Evolutionary conservation across 2,888 invertebrate genomes (phyloP).

Genomic region (Tromatobia lineatoria): DNA sequence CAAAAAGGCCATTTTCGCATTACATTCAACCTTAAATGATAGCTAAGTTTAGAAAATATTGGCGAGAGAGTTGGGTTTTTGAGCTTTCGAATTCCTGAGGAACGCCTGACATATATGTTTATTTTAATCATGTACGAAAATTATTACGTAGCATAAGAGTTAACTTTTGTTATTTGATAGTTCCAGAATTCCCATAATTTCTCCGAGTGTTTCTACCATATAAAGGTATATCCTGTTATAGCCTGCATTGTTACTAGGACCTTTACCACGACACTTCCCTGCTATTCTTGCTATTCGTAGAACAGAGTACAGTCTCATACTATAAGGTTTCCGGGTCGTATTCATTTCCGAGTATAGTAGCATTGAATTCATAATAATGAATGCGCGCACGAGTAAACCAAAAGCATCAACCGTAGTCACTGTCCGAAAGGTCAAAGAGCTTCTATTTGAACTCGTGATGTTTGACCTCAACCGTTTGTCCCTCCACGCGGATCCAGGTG

Average conservation of each 20-base stretch:
- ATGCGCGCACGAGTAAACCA: constrained; percentile 10
- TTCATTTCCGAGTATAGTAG: background rate
- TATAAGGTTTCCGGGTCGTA: background rate
- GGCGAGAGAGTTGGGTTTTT: too few relatives aligned
- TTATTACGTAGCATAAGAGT: too few relatives aligned
- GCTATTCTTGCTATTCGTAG: background rate
- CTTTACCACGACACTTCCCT: background rate
- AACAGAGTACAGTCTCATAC: background rate
- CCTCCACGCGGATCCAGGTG: background rate
- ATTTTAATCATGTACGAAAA: background rate
- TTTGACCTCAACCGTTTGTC: background rate
- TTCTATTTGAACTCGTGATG: constrained; percentile 9
- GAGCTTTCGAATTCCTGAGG: too few relatives aligned
- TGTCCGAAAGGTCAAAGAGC: constrained; percentile 14
- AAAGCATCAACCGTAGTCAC: background rate
- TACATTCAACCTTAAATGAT: too few relatives aligned
- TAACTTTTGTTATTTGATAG: too few relatives aligned
- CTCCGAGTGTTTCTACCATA: background rate
- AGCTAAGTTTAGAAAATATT: too few relatives aligned
- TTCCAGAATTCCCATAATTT: too few relatives aligned
- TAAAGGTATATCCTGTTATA: background rate
- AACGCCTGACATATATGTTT: too few relatives aligned
- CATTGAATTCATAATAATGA: constrained; percentile 8
- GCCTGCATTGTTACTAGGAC: background rate
- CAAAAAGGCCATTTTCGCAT: too few relatives aligned